Evolutionary conservation across 2,797 vertebrate species (phyloP).

Genomic region (Jordanella pulchra): DNA sequence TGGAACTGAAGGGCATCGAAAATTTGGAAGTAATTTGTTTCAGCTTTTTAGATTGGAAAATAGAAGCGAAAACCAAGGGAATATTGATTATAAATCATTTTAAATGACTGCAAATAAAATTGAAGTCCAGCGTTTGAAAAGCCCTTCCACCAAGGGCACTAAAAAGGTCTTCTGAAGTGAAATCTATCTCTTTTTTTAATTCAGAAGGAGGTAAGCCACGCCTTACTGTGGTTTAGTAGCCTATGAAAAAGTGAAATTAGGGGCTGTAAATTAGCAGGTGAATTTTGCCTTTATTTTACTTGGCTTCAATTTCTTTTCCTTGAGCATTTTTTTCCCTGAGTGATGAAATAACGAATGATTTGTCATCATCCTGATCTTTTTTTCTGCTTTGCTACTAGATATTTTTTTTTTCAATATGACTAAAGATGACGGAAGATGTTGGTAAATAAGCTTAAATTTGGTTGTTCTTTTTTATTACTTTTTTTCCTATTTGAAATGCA

Average conservation of each 20-base stretch:
- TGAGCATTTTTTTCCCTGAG: neutral
- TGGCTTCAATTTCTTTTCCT: neutral
- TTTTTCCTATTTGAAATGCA: neutral
- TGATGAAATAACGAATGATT: neutral
- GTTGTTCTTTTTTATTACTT: neutral
- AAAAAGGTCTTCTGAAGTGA: neutral
- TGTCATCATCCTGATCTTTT: neutral
- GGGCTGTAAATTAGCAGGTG: neutral
- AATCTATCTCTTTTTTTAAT: neutral
- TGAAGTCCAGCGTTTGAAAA: neutral
- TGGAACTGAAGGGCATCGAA: neutral
- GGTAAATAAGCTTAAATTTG: neutral
- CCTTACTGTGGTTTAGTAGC: neutral
- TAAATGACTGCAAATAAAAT: neutral
- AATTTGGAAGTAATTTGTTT: neutral
- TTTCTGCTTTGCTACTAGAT: neutral
- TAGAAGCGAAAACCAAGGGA: neutral
- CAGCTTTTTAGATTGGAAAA: no score
- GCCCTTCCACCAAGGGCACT: neutral
- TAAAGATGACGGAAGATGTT: neutral
- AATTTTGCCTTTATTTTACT: neutral
- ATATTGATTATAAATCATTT: neutral
- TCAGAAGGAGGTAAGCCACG: slow-evolving; percentile 6
- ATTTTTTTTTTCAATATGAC: neutral
- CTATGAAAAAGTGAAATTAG: neutral